Base-by-base conservation (phyloP, 2,113 vertebrate species). In the Pelodiscus sinensis region DNA sequence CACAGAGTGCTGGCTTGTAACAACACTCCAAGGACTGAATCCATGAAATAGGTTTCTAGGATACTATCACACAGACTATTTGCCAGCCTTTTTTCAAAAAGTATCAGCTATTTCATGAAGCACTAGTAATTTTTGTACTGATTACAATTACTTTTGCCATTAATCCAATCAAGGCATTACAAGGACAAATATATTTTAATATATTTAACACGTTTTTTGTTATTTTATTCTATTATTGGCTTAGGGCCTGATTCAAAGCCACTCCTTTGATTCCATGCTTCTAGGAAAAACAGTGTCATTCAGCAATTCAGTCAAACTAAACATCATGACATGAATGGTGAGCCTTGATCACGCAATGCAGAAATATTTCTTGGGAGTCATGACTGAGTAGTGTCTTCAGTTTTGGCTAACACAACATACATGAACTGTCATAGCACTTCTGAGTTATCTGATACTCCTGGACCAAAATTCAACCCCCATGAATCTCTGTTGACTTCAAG, bases 31-130 rank as follows among this genome's bases (percentile, higher is more conserved):
- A 89, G 78, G 81, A 93, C 84, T 92, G 90, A 90, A 93, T 83
- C 82, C 68, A 91, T 89, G 91, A 97, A 97, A 95, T 93, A 95
- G 93, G 95, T 97, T 97, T 97, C 95, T 96, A 94, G 94, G 95
- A 94, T 95, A 97, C 82, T 82, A 90, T 75, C 60, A 85, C 52
- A 68, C 29, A 87, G 78, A 94, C 84, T 62, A 27, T 71, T 86
- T 94, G 94, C 87, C 91, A 94, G 83, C 18, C 93, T 94, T 96
- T 93, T 96, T 93, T 92, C 81, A 94, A 87, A 94, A 97, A 94
- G 89, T 84, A 95, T 91, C 95, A 94, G 91, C 93, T 95, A 87
- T 95, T 95, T 83, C 91, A 95, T 77, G 89, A 90, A 94, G 81
- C 89, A 92, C 95, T 97, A 44, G 44, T 44, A 95, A 93, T 94